Base-by-base conservation (phyloP, 1,140 invertebrate genomes). In the Tetragonula clypearis region DNA sequence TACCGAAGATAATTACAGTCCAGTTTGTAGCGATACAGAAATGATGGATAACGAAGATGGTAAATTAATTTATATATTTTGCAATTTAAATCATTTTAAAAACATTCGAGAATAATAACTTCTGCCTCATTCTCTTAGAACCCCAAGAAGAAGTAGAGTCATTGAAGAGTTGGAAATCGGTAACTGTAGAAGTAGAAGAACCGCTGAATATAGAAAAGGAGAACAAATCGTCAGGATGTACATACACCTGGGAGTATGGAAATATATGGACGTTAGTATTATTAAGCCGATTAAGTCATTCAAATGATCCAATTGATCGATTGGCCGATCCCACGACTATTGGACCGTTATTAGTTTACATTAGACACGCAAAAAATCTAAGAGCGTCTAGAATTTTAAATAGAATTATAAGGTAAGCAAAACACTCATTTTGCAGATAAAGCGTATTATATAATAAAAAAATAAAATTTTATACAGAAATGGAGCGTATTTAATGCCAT, bases 1-100 rank as follows among this genome's bases (percentile, higher is more conserved):
- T 62, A 82, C 89, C 6, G 94, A 95, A 81, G 92, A 94, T 66
- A 93, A 94, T 90, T 94, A 94, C n/a, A 94, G 94, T 89, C 94
- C 94, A 14, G 92, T 95, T 71, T 95, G 92, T 62, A 94, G 92
- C 60, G 94, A 94, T 66, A 88, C 89, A 49, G 94, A 95, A 66
- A 89, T 90, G 71, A 79, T 79, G 71, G 92, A 93, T 17, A 91
- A 91, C 66, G 90, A 94, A 41, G 93, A 93, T 62, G 91, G 91
- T 92, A 85, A 41, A 71, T 77, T 17, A 56, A 35, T 9, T 56
- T 49, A n/a, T 5, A 65, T 62, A 30, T 49, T 81, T 56, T 55
- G 77, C 8, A 5, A 60, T 9, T 35, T 5, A 62, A 62, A 55
- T 35, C 2, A 72, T 55, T 1, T 19, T 8, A 14, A 72, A 49